These are phyloP conservation scores for Danio tinwini DNA, from an alignment of 2,797 vertebrate species.

Conservation along the genomic window DNA sequence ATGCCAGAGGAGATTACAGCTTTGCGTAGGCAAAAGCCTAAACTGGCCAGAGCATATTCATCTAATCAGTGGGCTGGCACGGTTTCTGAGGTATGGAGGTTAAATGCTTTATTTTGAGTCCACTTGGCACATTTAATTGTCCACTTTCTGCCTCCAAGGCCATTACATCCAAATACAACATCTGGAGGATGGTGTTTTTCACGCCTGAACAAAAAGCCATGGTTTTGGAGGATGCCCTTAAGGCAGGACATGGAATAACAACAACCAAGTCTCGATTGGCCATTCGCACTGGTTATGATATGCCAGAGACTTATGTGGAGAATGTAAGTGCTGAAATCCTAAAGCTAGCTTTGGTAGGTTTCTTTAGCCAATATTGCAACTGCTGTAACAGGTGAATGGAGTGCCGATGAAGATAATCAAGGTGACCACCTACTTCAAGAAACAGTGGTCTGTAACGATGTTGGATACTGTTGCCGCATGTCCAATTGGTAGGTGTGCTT, in stretches of 20 bases:
- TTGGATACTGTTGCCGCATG: slow-evolving; percentile 71
- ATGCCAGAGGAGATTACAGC: slow-evolving; percentile 29
- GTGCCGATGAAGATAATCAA: slow-evolving; percentile 80
- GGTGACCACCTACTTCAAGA: slow-evolving; percentile 78
- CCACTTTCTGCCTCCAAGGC: slow-evolving; percentile 37
- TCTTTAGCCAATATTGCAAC: neutral
- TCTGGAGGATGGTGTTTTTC: slow-evolving; percentile 85
- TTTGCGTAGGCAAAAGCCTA: slow-evolving; percentile 23
- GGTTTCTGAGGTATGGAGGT: slow-evolving; percentile 55
- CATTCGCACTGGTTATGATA: slow-evolving; percentile 77
- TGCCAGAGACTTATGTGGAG: slow-evolving; percentile 72
- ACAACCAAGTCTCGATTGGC: slow-evolving; percentile 75
- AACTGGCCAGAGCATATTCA: neutral
- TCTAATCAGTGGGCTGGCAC: neutral
- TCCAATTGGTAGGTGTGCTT: slow-evolving; percentile 73
- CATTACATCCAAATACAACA: slow-evolving; percentile 52
- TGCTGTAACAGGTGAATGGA: slow-evolving; percentile 73
- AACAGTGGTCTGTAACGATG: slow-evolving; percentile 71
- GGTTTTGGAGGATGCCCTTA: slow-evolving; percentile 73
- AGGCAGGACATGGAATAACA: slow-evolving; percentile 78
- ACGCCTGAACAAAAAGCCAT: slow-evolving; percentile 74
- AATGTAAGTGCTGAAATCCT: slow-evolving; percentile 62
- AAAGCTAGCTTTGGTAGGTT: rapidly evolving
- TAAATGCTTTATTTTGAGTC: neutral
- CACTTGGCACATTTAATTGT: neutral